Conservation (phyloP, 2,888 invertebrate species). For the Drosophila gaucha region DNA sequence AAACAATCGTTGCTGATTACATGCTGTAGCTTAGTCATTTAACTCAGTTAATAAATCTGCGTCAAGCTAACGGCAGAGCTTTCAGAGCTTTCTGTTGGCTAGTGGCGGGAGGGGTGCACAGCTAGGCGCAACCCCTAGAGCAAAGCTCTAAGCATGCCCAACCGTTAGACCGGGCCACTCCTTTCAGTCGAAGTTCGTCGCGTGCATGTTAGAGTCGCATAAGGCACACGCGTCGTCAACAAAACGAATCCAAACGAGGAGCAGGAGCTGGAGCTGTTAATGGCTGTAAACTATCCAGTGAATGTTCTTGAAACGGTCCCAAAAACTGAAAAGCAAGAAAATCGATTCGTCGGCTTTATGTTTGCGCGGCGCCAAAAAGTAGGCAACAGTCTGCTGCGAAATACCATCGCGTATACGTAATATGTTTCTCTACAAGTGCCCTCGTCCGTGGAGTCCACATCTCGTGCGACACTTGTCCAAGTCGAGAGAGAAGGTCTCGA, state of each 20-base stretch:
- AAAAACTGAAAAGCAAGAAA: constrained; percentile 12
- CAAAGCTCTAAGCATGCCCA: constrained; percentile 38
- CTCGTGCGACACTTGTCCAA: constrained; percentile 34
- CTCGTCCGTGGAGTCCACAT: constrained; percentile 53
- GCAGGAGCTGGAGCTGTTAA: constrained; percentile 41
- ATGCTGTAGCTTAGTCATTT: constrained; percentile 21
- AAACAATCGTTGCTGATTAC: constrained; percentile 3
- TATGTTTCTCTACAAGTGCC: constrained; percentile 73
- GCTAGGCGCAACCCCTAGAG: constrained; percentile 18
- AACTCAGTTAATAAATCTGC: constrained; percentile 32
- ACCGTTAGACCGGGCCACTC: constrained; percentile 60
- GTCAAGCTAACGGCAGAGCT: neutral
- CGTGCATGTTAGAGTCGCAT: constrained; percentile 72
- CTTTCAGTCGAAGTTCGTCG: constrained; percentile 68
- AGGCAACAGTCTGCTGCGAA: constrained; percentile 49
- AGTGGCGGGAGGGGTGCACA: no score
- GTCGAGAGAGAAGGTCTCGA: constrained; percentile 30
- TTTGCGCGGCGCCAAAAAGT: constrained; percentile 56
- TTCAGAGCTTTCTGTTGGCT: constrained; percentile 33
- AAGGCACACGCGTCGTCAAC: constrained; percentile 33
- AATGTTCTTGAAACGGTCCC: constrained; percentile 31
- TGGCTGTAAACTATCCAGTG: constrained; percentile 41
- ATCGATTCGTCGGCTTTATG: constrained; percentile 54
- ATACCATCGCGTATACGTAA: constrained; percentile 53
- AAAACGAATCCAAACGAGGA: neutral